A percentile compares a stretch with the other conserved stretches of the same genome.
Conservation (phyloP, 2,797 vertebrate species). For the Phoeniculus purpureus region DNA sequence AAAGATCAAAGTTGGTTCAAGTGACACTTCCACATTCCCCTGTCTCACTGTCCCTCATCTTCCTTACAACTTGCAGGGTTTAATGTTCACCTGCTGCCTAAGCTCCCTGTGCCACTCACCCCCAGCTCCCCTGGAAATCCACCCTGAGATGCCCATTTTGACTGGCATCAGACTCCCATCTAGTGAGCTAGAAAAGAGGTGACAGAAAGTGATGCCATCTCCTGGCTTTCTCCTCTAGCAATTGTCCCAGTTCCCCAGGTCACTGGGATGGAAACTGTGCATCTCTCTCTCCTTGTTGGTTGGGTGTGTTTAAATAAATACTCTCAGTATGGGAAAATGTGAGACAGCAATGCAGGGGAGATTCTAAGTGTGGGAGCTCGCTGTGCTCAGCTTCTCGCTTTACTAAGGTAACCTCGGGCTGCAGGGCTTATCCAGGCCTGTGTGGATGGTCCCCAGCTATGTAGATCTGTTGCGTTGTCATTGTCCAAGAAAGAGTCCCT, state of each 20-base stretch:
- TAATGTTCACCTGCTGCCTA: not conserved
- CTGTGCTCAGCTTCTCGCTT: not conserved
- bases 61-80: not conserved
- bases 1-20: not conserved
- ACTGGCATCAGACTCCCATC: not conserved
- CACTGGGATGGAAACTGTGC: not conserved
- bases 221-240: not conserved
- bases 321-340: fast-evolving
- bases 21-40: too few relatives aligned
- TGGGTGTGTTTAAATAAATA: not conserved
- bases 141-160: not conserved
- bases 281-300: not conserved
- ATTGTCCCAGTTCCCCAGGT: not conserved
- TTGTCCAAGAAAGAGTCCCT: not conserved
- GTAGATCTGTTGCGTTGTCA: not conserved
- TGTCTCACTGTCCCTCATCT: not conserved
- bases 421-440: not conserved
- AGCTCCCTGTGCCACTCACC: fast-evolving
- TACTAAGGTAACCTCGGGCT: not conserved
- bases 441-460: fast-evolving
- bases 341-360: not conserved
- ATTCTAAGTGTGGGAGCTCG: not conserved
- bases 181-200: not conserved
- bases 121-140: not conserved
- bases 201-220: not conserved